phyloP scores from a whole-genome alignment of 2,113 vertebrate species.

The Chelonoidis abingdonii region DNA sequence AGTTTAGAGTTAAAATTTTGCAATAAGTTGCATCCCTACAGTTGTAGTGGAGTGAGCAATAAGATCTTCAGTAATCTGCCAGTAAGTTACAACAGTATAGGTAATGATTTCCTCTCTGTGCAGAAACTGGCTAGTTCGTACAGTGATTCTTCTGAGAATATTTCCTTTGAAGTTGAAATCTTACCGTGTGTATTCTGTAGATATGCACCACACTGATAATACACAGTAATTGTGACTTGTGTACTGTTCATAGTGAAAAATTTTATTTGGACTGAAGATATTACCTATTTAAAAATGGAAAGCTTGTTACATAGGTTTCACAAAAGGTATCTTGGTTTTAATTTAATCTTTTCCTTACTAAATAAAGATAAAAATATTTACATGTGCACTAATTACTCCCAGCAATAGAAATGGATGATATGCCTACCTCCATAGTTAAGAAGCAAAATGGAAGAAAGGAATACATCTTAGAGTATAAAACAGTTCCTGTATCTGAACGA shows the following conservation, averaged over 20 bases:
- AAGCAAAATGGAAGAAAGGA: background rate
- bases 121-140: background rate
- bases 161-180: background rate
- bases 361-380: background rate
- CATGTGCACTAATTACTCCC: background rate
- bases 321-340: background rate
- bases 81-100: background rate
- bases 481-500: background rate
- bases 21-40: background rate
- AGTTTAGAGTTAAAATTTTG: background rate
- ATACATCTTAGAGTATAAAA: background rate
- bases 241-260: background rate
- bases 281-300: background rate
- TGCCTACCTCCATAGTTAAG: background rate
- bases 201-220: background rate
- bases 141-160: background rate
- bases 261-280: background rate
- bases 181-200: background rate
- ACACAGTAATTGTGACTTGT: background rate
- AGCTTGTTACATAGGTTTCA: background rate
- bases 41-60: background rate
- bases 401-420: background rate
- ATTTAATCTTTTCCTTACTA: background rate
- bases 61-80: background rate
- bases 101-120: background rate